Evolutionary conservation across 2,797 vertebrate genomes (phyloP).

Genomic region (Lagorchestes hirsutus): DNA sequence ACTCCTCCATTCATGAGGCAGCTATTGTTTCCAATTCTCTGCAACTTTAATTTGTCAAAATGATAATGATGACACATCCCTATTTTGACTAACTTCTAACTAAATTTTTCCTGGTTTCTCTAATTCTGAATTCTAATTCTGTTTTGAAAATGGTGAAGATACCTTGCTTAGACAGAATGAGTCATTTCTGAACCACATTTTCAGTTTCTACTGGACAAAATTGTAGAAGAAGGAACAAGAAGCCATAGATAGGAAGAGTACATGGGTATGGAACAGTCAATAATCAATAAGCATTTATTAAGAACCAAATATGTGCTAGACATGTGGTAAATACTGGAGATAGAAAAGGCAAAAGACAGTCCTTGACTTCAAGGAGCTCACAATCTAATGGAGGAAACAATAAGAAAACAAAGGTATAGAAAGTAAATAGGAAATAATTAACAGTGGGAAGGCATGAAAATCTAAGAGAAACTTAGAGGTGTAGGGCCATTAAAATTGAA

Average conservation of each 20-base stretch:
- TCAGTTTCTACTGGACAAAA: neutral
- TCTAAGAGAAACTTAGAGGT: no score
- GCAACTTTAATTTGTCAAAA: neutral
- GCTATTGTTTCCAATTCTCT: neutral
- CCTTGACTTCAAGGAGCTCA: neutral
- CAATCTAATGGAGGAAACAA: no score
- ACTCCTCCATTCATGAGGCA: neutral
- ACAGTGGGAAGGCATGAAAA: neutral
- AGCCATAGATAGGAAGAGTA: neutral
- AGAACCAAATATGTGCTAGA: neutral
- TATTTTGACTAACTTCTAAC: neutral
- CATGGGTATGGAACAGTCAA: neutral
- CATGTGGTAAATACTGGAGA: neutral
- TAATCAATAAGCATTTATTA: neutral
- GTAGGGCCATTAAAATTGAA: no score
- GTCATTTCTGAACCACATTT: neutral
- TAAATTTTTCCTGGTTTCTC: conserved; percentile 21
- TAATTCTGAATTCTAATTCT: neutral
- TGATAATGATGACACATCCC: neutral
- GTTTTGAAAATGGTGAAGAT: neutral
- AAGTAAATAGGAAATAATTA: neutral
- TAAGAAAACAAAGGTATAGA: neutral
- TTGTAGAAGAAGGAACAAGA: neutral
- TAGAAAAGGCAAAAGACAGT: neutral
- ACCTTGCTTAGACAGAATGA: conserved; percentile 14